phyloP scores from a whole-genome alignment of 2,113 vertebrate genomes.

The Carassius auratus region DNA sequence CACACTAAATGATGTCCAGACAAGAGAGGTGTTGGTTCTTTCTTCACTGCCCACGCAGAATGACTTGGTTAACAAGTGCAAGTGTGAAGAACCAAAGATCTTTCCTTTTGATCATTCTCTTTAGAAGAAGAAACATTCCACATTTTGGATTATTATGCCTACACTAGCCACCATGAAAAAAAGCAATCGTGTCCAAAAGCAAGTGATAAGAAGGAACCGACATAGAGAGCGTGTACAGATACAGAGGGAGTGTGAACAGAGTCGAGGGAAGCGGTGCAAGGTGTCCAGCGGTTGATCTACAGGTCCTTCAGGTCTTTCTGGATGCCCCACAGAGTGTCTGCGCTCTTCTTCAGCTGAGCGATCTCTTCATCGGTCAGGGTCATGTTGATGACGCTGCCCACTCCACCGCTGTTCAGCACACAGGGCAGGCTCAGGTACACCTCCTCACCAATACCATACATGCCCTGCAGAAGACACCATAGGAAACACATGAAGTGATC shows the following conservation, averaged over 20 bases:
- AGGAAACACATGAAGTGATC: not conserved
- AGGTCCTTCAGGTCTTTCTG: constrained; percentile 95
- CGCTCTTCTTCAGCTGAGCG: constrained; percentile 87
- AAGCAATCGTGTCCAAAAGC: not conserved
- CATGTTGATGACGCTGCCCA: constrained; percentile 90
- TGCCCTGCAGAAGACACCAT: constrained; percentile 74
- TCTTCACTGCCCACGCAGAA: not conserved
- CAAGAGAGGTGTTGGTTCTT: not conserved
- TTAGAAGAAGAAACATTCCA: not conserved
- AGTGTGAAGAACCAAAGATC: not conserved
- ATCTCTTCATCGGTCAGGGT: constrained; percentile 88
- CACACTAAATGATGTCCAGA: not conserved
- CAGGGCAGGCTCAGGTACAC: constrained; percentile 95
- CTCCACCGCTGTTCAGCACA: constrained; percentile 82
- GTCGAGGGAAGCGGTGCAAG: not conserved
- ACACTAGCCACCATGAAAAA: not conserved
- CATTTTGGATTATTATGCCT: constrained; percentile 10
- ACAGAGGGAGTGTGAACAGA: not conserved
- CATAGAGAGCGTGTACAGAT: not conserved
- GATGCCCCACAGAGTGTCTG: constrained; percentile 89
- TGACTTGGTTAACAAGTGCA: not conserved
- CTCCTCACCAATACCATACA: constrained; percentile 88
- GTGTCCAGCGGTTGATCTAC: constrained; percentile 61
- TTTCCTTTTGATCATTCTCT: not conserved
- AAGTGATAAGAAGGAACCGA: constrained; percentile 1